Evolutionary conservation across 2,113 vertebrate genomes (phyloP).

Genomic region (Chloropsis hardwickii): DNA sequence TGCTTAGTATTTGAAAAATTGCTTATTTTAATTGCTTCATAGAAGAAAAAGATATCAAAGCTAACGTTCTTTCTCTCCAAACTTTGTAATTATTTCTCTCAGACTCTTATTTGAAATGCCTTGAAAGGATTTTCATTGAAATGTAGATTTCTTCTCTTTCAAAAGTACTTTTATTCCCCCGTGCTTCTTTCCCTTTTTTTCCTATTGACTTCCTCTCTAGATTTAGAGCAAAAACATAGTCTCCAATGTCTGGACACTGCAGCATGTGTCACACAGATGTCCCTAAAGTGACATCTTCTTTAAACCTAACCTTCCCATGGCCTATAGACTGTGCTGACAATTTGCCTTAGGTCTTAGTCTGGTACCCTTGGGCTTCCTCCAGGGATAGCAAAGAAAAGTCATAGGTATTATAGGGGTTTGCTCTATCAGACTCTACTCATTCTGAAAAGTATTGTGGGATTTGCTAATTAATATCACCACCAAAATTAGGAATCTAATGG

Average conservation of each 20-base stretch:
- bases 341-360: not conserved
- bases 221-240: conserved; percentile 16
- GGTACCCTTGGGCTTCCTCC: not conserved
- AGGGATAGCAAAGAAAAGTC: not conserved
- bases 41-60: conserved; percentile 75
- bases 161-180: conserved; percentile 56
- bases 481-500: not conserved
- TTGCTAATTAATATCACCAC: not conserved
- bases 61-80: conserved; percentile 70
- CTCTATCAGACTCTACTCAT: not conserved
- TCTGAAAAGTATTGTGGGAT: not conserved
- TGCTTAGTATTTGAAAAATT: conserved; percentile 72
- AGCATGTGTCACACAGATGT: not conserved
- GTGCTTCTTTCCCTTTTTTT: not conserved
- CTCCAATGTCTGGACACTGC: conserved; percentile 17
- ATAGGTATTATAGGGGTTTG: not conserved
- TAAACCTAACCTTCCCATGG: not conserved
- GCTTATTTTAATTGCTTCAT: conserved; percentile 69
- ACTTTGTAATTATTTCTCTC: conserved; percentile 73
- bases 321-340: not conserved
- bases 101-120: conserved; percentile 68
- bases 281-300: conserved; percentile 7
- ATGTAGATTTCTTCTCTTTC: conserved; percentile 64
- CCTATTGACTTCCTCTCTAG: conserved; percentile 27
- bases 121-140: conserved; percentile 71